Evolutionary conservation across 2,113 vertebrate genomes (phyloP), one percentile per base, ranked within the genome.

Genomic region (Protomyctophum bolini): DNA sequence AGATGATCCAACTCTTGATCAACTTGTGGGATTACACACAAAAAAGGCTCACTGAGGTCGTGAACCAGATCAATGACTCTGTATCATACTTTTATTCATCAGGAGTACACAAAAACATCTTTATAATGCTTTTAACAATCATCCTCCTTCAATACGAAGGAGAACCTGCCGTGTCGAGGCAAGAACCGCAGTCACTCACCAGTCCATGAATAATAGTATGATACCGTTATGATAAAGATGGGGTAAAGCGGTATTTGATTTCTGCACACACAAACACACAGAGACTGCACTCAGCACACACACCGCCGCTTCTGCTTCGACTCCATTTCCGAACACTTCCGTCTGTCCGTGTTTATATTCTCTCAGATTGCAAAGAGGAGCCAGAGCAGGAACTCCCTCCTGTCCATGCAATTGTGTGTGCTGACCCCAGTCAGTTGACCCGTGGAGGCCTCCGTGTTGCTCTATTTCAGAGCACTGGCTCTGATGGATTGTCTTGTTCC

Each of bases 391-490:
- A 86, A 88, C 77, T 81, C 67, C 74, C 80, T 67, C 77, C 70
- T 72, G 77, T 77, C 50, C 51, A 21, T 57, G 89, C 89, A 89
- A 87, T 85, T 72, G 77, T 21, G 70, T 68, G 81, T 80, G 79
- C 83, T 86, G 88, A 89, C 90, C 88, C 77, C 60, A 74, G 71
- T 66, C 82, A 83, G 80, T 68, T 87, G 87, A 88, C 85, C 89
- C 66, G 6, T 68, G 57, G 74, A 83, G 80, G 72, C 87, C 82
- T 73, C 56, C 57, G 52, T 83, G 67, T 79, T 83, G 80, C 85
- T 78, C 64, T 73, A 63, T 56, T 63, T 55, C 76, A 66, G 48
- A 52, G 49, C 70, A 68, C 60, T 68, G 55, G 57, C 48, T 54
- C 66, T 46, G 70, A 29, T 59, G 58, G 65, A 77, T 74, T 48